Base-by-base conservation (phyloP, 2,888 invertebrate genomes). In the Poecilus cupreus region DNA sequence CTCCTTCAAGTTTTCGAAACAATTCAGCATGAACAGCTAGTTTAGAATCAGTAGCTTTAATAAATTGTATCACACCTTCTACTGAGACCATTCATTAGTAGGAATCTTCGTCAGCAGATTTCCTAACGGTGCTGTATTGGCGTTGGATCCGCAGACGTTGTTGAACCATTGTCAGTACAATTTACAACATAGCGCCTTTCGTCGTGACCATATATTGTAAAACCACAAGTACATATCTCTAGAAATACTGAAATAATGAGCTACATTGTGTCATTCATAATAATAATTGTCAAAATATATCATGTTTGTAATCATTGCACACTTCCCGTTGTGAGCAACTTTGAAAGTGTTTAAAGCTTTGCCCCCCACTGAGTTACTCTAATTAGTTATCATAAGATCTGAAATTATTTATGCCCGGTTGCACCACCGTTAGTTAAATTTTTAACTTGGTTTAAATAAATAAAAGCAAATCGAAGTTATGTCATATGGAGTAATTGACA, bases 61-160 rank as follows among this genome's bases (percentile, higher is more conserved):
- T 97, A 89, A 96, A 96, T 83, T 95, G 94, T 86, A 98, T 97
- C 81, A 98, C 98, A 88, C 98, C 97, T 87, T 98, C 98, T 20
- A 98, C 97, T 13, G 95, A n/a, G n/a, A 94, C 98, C 98, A 98
- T 86, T 96, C 96, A 20, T 93, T 92, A 22, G 96, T 96, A 77
- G 92, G 92, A 39, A 91, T 89, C 80, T 90, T 91, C 70, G 89
- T 88, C 20, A 90, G 16, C 13, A 39, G 87, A 80, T 89, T 86
- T 64, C 88, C 85, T 10, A 85, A 83, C 0, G 86, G 83, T 13
- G 87, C 0, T 87, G 85, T 11, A 87, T 78, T 86, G 89, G 91
- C 83, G 86, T 90, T 84, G 85, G 89, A 84, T 88, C 89, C 83
- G 87, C 90, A 82, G 89, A 89, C 18, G 94, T 94, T 0, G 94